Evolutionary conservation across 2,888 invertebrate genomes (phyloP).

Genomic region (Holacanthella duospinosa): DNA sequence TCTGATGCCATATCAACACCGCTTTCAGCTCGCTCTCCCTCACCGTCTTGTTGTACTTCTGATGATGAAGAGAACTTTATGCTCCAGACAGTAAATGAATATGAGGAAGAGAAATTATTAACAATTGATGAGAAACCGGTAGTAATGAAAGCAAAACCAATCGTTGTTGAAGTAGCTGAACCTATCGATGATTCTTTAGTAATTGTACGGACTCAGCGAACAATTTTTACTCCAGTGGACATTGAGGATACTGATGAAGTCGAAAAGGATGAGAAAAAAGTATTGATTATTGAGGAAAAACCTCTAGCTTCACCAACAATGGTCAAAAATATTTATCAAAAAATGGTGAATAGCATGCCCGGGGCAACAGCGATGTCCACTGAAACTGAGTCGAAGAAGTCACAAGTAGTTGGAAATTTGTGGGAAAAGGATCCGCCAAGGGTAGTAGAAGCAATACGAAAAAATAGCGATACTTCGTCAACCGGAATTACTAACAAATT

Average conservation of each 20-base stretch:
- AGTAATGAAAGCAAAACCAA: slow-evolving; percentile 20
- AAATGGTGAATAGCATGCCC: not conserved
- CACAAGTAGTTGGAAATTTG: too few species aligned
- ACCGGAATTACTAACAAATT: not conserved
- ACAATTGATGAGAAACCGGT: slow-evolving; percentile 5
- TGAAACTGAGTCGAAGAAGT: too few species aligned
- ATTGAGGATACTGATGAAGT: slow-evolving; percentile 4
- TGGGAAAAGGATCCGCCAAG: too few species aligned
- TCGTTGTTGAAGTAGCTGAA: slow-evolving; percentile 21
- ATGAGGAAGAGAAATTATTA: slow-evolving; percentile 16
- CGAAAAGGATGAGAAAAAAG: slow-evolving; percentile 1
- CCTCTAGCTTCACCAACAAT: not conserved
- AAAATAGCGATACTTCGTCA: not conserved
- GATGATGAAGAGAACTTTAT: slow-evolving; percentile 31
- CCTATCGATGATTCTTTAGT: not conserved
- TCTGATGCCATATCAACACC: slow-evolving; percentile 29
- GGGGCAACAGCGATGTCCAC: not conserved
- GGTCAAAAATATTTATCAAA: not conserved
- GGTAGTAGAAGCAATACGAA: not conserved
- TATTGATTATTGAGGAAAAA: not conserved
- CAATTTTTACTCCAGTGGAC: slow-evolving; percentile 30
- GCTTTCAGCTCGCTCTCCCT: slow-evolving; percentile 25
- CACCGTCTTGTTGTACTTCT: slow-evolving; percentile 25
- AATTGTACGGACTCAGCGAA: slow-evolving; percentile 29
- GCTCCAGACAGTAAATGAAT: slow-evolving; percentile 26